Base-by-base conservation (phyloP, 2,888 invertebrate genomes). In the Scaeva pyrastri region DNA sequence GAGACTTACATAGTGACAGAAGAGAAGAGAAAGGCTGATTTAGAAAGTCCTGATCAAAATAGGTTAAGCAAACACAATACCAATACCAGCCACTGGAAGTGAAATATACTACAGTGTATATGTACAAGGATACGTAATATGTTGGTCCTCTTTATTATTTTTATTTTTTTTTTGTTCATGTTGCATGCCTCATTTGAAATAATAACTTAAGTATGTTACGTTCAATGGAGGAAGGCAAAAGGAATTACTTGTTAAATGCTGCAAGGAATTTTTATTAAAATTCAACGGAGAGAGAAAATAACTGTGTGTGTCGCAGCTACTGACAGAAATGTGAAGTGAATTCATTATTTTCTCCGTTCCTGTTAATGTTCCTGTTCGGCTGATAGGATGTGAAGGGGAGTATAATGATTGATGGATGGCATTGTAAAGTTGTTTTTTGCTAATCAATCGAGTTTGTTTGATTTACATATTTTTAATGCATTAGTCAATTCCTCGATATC, bases 181-280 rank as follows among this genome's bases (percentile, higher is more conserved):
- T 55, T 56, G 71, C 55, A 71, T 56, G 76, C 68, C 76, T 70
- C 80, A 81, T 76, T 80, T 72, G 60, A 85, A 26, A 77, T 81
- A 85, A 85, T 81, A 68, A 77, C 80, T 85, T 81, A 81, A 80
- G 84, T 85, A 80, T 85, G 55, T 81, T 76, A 81, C n/a, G 52
- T 68, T 48, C 12, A 31, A 31, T 52, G 68, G 68, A 58, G 62
- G 52, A 68, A 68, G 52, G 36, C 21, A 52, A 48, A 66, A 45
- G 36, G 66, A 85, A 81, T 77, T 73, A 52, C 73, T 77, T 70
- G 73, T 80, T 76, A 80, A 79, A 85, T 84, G 84, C 60, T 75
- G 64, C 36, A 43, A 50, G 71, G 68, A 58, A 41, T 79, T 66
- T 84, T 72, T 75, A 75, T 72, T 71, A 73, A 84, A 83, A 83